phyloP scores from a whole-genome alignment of 2,888 invertebrate species.

The Drosophila recens region DNA sequence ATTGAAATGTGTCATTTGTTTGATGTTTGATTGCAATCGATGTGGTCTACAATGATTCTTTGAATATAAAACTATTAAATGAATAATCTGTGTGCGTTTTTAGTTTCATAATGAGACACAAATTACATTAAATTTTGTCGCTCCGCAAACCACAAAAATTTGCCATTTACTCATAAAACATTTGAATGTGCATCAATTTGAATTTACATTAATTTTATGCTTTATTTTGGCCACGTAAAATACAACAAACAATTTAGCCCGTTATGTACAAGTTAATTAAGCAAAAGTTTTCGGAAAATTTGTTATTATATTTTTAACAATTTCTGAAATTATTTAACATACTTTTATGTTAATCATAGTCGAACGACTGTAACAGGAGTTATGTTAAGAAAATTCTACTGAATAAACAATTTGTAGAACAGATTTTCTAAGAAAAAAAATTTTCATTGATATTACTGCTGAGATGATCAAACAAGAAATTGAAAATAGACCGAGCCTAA shows the following conservation, averaged over 20 bases:
- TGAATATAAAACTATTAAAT: slow-evolving; percentile 18
- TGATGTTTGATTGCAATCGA: slow-evolving; percentile 33
- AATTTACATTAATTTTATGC: slow-evolving; percentile 12
- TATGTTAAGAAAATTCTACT: too few species aligned
- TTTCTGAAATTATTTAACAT: too few species aligned
- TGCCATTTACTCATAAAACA: slow-evolving; percentile 12
- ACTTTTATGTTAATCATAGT: too few species aligned
- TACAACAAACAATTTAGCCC: neutral
- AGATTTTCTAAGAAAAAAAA: too few species aligned
- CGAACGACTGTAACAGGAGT: too few species aligned
- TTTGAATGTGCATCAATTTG: slow-evolving; percentile 18
- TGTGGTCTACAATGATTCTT: slow-evolving; percentile 12
- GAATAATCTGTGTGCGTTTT: slow-evolving; percentile 34
- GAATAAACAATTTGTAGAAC: too few species aligned
- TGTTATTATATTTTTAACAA: too few species aligned
- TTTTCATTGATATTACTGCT: too few species aligned
- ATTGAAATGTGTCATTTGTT: slow-evolving; percentile 35
- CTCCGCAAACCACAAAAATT: slow-evolving; percentile 1
- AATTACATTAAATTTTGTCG: slow-evolving; percentile 49
- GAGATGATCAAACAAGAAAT: too few species aligned
- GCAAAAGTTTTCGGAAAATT: neutral
- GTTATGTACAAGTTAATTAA: slow-evolving; percentile 3
- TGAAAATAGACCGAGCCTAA: too few species aligned
- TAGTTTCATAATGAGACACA: slow-evolving; percentile 36
- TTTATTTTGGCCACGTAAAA: neutral